Evolutionary conservation across 2,113 vertebrate genomes (phyloP).

Genomic region (Monarcha castaneiventris): DNA sequence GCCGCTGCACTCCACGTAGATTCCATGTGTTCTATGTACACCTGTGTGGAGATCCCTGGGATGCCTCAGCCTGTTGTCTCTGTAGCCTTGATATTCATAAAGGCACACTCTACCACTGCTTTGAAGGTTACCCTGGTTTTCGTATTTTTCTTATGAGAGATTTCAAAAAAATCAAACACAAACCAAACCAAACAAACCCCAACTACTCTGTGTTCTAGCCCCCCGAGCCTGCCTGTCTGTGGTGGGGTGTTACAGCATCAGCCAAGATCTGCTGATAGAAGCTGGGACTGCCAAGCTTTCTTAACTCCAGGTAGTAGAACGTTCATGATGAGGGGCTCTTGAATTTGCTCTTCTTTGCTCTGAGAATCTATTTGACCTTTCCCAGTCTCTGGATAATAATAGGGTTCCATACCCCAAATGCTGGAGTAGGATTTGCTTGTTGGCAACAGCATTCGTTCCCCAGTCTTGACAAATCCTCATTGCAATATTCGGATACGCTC

Average conservation of each 20-base stretch:
- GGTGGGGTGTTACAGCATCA: background rate
- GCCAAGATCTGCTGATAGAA: background rate
- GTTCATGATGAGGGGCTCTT: background rate
- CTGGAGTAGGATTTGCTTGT: background rate
- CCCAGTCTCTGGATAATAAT: background rate
- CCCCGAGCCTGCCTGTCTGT: background rate
- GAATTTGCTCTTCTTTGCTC: background rate
- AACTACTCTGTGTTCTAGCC: fast-evolving
- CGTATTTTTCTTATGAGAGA: fast-evolving
- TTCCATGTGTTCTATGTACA: fast-evolving
- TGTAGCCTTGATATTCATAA: background rate
- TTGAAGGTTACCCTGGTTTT: background rate
- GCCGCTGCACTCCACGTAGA: fast-evolving
- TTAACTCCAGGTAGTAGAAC: background rate
- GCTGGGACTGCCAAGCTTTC: background rate
- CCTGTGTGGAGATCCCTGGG: background rate
- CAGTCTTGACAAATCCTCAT: background rate
- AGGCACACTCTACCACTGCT: background rate
- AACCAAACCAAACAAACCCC: background rate
- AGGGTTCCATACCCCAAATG: background rate
- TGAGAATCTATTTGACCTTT: background rate
- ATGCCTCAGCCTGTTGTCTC: background rate
- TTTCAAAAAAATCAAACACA: background rate
- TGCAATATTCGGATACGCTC: fast-evolving
- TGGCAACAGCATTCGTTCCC: background rate